Percentiles rank a stretch among this genome's conserved stretches.
These are phyloP conservation scores for Pogonus chalceus DNA, from an alignment of 1,140 invertebrate species.

Conservation along the genomic window DNA sequence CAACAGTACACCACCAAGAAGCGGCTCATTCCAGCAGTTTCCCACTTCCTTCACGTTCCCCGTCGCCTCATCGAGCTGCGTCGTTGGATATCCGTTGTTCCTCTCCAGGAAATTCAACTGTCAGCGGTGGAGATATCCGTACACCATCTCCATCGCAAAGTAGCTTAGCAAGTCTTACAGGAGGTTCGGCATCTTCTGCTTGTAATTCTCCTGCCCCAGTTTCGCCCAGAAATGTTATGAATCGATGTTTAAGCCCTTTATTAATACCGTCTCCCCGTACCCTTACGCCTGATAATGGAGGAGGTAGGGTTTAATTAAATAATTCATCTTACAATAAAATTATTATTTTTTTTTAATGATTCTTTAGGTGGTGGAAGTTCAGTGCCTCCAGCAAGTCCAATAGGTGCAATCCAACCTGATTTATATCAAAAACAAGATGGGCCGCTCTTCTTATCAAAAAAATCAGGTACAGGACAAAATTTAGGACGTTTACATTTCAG, in stretches of 20 bases:
- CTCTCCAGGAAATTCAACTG: constrained; percentile 36
- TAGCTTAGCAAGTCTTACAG: constrained; percentile 46
- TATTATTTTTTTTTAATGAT: constrained; percentile 31
- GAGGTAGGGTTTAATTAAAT: no score
- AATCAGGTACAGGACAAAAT: constrained; percentile 45
- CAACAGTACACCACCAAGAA: constrained; percentile 34
- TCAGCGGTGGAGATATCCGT: constrained; percentile 29
- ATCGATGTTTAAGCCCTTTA: constrained; percentile 57
- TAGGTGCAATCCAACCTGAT: constrained; percentile 79
- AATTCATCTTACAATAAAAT: constrained; percentile 6
- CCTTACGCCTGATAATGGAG: constrained; percentile 31
- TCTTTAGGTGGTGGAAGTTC: constrained; percentile 32
- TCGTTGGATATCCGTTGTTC: constrained; percentile 57
- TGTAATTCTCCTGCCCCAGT: constrained; percentile 40
- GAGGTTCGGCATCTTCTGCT: constrained; percentile 37
- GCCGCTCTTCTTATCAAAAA: constrained; percentile 56
- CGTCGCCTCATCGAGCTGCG: constrained; percentile 62
- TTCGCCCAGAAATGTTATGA: constrained; percentile 31
- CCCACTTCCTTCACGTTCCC: constrained; percentile 47
- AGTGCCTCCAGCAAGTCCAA: constrained; percentile 50
- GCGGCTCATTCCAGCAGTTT: constrained; percentile 38
- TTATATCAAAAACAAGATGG: constrained; percentile 67
- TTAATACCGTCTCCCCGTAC: constrained; percentile 53
- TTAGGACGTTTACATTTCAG: constrained; percentile 72
- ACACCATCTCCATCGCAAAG: constrained; percentile 35